These are phyloP conservation scores for Carposina sasakii DNA, from an alignment of 1,140 invertebrate species.

Conservation along the genomic window DNA sequence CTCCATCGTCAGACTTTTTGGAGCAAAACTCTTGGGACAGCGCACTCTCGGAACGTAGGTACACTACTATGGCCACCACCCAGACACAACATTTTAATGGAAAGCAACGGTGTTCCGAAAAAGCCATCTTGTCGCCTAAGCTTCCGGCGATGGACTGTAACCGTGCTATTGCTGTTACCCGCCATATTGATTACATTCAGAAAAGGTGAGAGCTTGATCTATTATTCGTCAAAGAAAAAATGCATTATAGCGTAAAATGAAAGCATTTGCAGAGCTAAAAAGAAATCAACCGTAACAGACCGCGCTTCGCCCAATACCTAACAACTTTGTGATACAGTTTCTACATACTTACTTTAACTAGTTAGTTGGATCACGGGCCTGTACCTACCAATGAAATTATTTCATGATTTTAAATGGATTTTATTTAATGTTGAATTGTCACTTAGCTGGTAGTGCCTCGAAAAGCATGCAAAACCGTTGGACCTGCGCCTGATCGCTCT, in stretches of 20 bases:
- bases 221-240: slow-evolving; percentile 28
- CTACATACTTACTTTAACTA: too few species aligned
- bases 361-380: too few species aligned
- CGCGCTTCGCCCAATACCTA: too few species aligned
- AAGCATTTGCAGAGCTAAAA: slow-evolving; percentile 21
- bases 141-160: slow-evolving; percentile 22
- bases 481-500: too few species aligned
- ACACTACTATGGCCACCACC: slow-evolving; percentile 21
- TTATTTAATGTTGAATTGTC: too few species aligned
- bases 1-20: slow-evolving; percentile 14
- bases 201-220: slow-evolving; percentile 26
- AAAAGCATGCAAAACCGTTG: too few species aligned
- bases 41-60: slow-evolving; percentile 10
- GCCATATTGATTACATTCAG: slow-evolving; percentile 31
- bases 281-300: slow-evolving; percentile 17
- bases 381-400: too few species aligned
- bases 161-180: neutral
- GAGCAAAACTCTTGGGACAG: slow-evolving; percentile 26
- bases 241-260: slow-evolving; percentile 35
- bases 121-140: slow-evolving; percentile 27
- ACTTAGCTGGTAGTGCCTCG: slow-evolving; percentile 26
- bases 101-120: slow-evolving; percentile 17
- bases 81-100: slow-evolving; percentile 23
- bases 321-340: too few species aligned
- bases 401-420: too few species aligned